Conservation (phyloP, 2,797 vertebrate species). For the Xenops minutus region DNA sequence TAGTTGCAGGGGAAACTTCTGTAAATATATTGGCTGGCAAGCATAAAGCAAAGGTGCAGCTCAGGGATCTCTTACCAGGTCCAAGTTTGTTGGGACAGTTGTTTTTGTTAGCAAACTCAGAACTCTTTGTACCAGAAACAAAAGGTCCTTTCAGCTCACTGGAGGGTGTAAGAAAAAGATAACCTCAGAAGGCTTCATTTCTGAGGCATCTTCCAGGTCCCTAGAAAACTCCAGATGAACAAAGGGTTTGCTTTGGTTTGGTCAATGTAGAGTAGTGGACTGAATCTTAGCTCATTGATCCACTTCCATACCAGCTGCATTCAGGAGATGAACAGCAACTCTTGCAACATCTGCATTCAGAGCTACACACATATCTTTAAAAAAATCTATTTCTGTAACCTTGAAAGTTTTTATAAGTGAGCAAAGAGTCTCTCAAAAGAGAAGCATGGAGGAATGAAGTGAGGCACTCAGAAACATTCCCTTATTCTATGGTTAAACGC, state of each 20-base stretch:
- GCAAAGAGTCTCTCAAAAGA: background rate
- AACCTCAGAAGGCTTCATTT: background rate
- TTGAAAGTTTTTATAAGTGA: background rate
- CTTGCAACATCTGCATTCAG: background rate
- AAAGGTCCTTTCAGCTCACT: background rate
- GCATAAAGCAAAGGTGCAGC: background rate
- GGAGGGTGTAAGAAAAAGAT: background rate
- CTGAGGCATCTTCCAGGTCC: background rate
- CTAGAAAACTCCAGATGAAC: background rate
- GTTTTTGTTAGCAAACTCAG: background rate
- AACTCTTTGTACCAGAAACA: background rate
- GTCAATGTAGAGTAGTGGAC: background rate
- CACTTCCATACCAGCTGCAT: background rate
- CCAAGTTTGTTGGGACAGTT: background rate
- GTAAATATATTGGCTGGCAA: background rate
- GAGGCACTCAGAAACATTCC: background rate
- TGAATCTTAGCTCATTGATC: background rate
- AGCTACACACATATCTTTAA: background rate
- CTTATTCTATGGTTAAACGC: background rate
- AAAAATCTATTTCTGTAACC: background rate
- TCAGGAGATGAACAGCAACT: background rate
- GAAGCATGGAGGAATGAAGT: background rate
- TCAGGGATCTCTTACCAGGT: background rate
- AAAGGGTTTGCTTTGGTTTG: background rate
- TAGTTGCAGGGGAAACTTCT: background rate